These are phyloP conservation scores for Salticus scenicus DNA, from an alignment of 2,888 invertebrate species.

Conservation along the genomic window DNA sequence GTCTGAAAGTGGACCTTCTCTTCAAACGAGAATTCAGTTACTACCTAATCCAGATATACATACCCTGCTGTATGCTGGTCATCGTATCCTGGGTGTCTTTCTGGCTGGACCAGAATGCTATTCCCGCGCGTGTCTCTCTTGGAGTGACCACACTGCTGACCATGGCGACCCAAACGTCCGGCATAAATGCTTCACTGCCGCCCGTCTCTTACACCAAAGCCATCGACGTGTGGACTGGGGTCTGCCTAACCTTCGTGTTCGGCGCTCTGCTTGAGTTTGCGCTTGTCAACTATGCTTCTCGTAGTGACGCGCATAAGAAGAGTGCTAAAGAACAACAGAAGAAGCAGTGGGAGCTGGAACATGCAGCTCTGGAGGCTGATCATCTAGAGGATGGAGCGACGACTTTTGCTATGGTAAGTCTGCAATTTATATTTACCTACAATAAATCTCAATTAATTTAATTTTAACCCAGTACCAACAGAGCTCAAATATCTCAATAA, in stretches of 20 bases:
- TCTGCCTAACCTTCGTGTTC: constrained; percentile 97
- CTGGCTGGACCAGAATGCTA: constrained; percentile 96
- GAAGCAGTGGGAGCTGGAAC: constrained; percentile 85
- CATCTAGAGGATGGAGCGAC: constrained; percentile 88
- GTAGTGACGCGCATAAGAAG: constrained; percentile 88
- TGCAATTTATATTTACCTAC: too few species aligned
- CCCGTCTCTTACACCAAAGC: constrained; percentile 99
- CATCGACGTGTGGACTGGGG: constrained; percentile 98
- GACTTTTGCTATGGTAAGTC: constrained; percentile 92
- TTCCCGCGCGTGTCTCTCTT: constrained; percentile 93
- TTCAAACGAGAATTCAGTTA: constrained; percentile 99
- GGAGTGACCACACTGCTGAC: constrained; percentile 97
- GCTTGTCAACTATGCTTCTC: constrained; percentile 95
- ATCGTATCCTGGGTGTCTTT: constrained; percentile 98
- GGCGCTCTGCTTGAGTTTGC: constrained; percentile 98
- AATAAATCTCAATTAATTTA: too few species aligned
- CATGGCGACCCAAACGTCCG: constrained; percentile 96
- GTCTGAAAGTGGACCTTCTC: constrained; percentile 95
- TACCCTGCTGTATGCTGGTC: constrained; percentile 98
- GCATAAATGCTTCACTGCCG: constrained; percentile 94
- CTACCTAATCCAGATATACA: constrained; percentile 99
- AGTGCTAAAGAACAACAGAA: constrained; percentile 83
- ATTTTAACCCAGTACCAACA: too few species aligned
- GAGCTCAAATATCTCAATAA: too few species aligned
- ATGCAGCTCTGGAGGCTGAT: constrained; percentile 90